A percentile compares a stretch with the other conserved stretches of the same genome.
Conservation (phyloP, 2,113 vertebrate species). For the Prionailurus viverrinus region DNA sequence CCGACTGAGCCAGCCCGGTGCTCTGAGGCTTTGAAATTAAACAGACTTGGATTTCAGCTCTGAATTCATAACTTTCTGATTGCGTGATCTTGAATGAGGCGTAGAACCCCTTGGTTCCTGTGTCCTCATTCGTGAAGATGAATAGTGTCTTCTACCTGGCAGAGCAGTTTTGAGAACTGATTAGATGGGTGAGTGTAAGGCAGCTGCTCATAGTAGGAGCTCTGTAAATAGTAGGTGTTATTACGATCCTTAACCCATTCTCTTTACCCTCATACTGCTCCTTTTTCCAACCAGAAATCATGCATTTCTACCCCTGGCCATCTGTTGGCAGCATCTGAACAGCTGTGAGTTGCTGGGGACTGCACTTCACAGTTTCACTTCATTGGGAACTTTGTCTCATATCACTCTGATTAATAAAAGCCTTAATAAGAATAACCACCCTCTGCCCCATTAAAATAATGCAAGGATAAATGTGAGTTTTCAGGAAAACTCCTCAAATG, state of each 20-base stretch:
- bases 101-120: neutral
- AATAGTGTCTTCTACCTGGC: neutral
- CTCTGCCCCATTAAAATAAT: slow-evolving; percentile 47
- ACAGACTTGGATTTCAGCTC: neutral
- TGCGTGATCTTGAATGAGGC: slow-evolving; percentile 35
- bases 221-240: neutral
- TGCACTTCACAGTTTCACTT: neutral
- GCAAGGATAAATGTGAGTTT: slow-evolving; percentile 59
- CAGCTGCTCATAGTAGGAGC: neutral
- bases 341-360: neutral
- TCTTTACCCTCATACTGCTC: neutral
- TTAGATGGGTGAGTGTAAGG: neutral
- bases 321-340: neutral
- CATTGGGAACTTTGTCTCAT: neutral
- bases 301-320: neutral
- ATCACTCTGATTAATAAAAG: slow-evolving; percentile 41
- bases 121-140: neutral
- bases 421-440: slow-evolving; percentile 46
- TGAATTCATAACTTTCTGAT: neutral
- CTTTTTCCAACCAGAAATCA: neutral
- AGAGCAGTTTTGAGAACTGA: neutral
- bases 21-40: slow-evolving; percentile 36
- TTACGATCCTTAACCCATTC: neutral
- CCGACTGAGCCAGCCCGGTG: no score
- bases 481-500: slow-evolving; percentile 8